These are phyloP conservation scores for Lophius americanus DNA, from an alignment of 2,797 vertebrate genomes.

Conservation along the genomic window DNA sequence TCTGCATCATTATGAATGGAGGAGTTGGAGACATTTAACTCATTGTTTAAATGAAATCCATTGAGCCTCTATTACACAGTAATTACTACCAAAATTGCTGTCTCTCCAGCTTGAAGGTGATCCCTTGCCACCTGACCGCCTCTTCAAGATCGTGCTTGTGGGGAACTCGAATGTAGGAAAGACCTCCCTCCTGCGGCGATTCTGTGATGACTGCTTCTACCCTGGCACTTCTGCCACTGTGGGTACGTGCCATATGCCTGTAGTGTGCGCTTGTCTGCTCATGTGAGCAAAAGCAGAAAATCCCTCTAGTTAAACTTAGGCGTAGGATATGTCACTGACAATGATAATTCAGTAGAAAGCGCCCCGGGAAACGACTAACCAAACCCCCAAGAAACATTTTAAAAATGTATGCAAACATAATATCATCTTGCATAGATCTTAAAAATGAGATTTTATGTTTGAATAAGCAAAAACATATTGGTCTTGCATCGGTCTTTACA, in stretches of 20 bases:
- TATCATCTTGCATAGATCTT: too few relatives aligned
- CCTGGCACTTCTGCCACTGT: slow-evolving; percentile 88
- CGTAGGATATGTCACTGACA: neutral
- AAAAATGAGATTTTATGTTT: too few relatives aligned
- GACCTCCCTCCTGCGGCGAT: slow-evolving; percentile 88
- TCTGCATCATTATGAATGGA: neutral
- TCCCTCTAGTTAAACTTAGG: slow-evolving; percentile 13
- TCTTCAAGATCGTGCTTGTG: slow-evolving; percentile 93
- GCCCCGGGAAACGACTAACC: too few relatives aligned
- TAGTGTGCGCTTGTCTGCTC: neutral
- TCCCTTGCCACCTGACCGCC: slow-evolving; percentile 79
- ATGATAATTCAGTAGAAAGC: too few relatives aligned
- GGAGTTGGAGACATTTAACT: too few relatives aligned
- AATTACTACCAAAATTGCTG: neutral
- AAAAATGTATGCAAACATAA: too few relatives aligned
- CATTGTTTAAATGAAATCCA: too few relatives aligned
- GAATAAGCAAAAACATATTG: too few relatives aligned
- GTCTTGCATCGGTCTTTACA: too few relatives aligned
- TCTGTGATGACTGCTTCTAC: slow-evolving; percentile 88
- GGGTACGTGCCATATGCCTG: slow-evolving; percentile 74
- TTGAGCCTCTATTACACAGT: neutral
- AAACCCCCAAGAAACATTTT: too few relatives aligned
- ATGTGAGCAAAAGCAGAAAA: neutral
- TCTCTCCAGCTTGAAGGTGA: slow-evolving; percentile 81
- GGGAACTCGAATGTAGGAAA: slow-evolving; percentile 94